Conservation (phyloP, 2,113 vertebrate genomes). For the Myanophis thanlyinensis region DNA sequence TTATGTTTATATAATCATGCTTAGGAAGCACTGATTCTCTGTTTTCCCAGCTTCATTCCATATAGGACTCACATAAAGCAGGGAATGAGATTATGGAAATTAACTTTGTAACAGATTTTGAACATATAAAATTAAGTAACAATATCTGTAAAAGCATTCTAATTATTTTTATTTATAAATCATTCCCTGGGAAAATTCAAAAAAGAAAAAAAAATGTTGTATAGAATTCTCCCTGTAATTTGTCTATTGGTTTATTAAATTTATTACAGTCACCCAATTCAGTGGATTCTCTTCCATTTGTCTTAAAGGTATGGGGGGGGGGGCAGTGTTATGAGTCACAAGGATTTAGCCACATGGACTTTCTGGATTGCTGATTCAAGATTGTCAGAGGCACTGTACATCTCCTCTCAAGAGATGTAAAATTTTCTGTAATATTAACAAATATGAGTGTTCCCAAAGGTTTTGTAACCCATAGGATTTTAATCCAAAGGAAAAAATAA, state of each 20-base stretch:
- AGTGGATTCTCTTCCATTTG: neutral
- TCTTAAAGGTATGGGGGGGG: neutral
- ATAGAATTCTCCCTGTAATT: neutral
- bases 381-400: neutral
- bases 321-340: neutral
- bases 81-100: neutral
- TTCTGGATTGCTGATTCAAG: neutral
- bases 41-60: neutral
- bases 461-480: neutral
- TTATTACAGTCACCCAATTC: neutral
- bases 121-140: neutral
- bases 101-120: neutral
- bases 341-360: neutral
- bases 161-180: neutral
- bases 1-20: neutral
- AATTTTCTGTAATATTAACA: neutral
- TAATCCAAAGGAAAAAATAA: neutral
- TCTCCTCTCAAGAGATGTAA: neutral
- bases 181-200: neutral
- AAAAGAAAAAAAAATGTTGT: neutral
- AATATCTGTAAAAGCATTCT: neutral
- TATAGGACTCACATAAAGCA: neutral
- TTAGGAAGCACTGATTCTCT: neutral
- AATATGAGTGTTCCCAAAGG: neutral
- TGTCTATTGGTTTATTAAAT: neutral